A percentile compares a stretch with the other conserved stretches of the same genome.
phyloP scores from a whole-genome alignment of 2,113 vertebrate genomes.

The Silurus asotus region DNA sequence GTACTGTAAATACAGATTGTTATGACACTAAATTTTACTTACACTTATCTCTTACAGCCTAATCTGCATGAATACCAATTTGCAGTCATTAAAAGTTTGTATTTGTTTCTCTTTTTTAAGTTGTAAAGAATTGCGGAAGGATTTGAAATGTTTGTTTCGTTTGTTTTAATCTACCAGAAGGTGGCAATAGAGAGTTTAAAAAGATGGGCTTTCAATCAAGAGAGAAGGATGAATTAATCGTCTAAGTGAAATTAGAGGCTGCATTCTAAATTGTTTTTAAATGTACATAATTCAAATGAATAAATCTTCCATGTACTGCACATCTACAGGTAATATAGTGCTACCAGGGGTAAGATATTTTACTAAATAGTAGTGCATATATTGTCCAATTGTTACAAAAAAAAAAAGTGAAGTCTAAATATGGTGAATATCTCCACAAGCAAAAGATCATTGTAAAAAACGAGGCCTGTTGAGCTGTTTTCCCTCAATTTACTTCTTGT shows the following conservation, averaged over 20 bases:
- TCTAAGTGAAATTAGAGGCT: background rate
- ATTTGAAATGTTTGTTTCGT: background rate
- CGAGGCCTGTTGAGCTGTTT: conserved; percentile 55
- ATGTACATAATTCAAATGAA: background rate
- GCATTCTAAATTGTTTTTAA: background rate
- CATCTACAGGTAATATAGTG: background rate
- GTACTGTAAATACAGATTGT: background rate
- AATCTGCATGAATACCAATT: conserved; percentile 9
- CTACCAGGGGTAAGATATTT: background rate
- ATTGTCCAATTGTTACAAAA: background rate
- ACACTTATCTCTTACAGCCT: background rate
- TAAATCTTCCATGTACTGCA: conserved; percentile 2
- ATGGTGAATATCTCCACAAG: conserved; percentile 35
- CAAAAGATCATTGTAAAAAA: conserved; percentile 54
- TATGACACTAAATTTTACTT: background rate
- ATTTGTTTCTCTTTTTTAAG: background rate
- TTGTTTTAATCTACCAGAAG: conserved; percentile 35
- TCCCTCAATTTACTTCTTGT: conserved; percentile 55
- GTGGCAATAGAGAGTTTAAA: conserved; percentile 38
- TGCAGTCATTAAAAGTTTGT: background rate
- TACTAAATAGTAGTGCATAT: background rate
- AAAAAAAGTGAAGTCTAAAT: background rate
- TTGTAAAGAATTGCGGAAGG: background rate
- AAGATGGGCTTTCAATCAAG: background rate
- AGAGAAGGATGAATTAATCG: background rate